Evolutionary conservation across 2,888 invertebrate species (phyloP).

Genomic region (Drosophila ezoana): DNA sequence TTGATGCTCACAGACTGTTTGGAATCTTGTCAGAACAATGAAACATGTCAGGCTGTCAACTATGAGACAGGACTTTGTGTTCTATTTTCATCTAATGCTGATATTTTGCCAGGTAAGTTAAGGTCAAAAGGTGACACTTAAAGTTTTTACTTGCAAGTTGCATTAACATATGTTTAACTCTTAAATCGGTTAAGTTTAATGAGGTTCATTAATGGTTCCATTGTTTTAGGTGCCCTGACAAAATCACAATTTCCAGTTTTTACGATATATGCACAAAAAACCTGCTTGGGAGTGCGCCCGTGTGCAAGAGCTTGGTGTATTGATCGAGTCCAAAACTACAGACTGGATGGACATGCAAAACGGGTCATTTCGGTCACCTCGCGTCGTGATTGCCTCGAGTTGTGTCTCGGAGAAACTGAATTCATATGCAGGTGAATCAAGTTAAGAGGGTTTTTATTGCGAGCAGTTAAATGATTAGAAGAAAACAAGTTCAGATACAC

Average conservation of each 20-base stretch:
- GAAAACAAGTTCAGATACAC: no score
- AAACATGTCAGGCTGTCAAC: constrained; percentile 95
- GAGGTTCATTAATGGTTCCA: no score
- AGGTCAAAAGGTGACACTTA: no score
- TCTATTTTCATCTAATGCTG: constrained; percentile 94
- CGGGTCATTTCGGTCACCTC: constrained; percentile 91
- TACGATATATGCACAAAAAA: constrained; percentile 97
- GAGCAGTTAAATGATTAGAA: no score
- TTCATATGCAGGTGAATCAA: constrained; percentile 94
- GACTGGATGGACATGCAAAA: constrained; percentile 91
- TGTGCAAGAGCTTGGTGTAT: constrained; percentile 97
- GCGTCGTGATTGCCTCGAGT: constrained; percentile 94
- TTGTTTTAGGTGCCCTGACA: constrained; percentile 91
- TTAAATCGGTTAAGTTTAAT: no score
- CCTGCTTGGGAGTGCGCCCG: constrained; percentile 93
- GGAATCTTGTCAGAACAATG: constrained; percentile 95
- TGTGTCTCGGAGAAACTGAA: constrained; percentile 94
- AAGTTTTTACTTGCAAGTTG: no score
- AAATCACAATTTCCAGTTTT: constrained; percentile 97
- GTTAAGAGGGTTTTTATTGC: no score
- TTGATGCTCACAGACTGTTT: constrained; percentile 97
- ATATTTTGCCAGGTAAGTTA: constrained; percentile 92
- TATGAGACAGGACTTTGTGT: constrained; percentile 97
- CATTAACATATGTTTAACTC: no score
- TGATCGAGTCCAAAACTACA: constrained; percentile 95